Conservation (phyloP, 1,140 invertebrate genomes). For the Drosophila guanche region DNA sequence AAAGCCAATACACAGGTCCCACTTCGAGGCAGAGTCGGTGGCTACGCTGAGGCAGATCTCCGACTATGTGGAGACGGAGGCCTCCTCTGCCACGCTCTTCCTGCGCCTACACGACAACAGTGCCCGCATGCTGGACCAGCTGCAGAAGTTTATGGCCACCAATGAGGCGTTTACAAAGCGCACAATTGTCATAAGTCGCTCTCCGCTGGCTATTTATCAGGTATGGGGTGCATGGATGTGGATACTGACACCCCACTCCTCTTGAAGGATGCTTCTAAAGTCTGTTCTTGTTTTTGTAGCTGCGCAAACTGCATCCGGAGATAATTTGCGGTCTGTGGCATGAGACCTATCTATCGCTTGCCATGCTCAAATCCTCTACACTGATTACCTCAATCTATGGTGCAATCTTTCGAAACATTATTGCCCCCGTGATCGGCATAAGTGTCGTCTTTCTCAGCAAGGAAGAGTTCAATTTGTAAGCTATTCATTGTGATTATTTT, state of each 20-base stretch:
- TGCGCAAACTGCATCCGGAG: slow-evolving; percentile 76
- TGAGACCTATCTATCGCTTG: slow-evolving; percentile 70
- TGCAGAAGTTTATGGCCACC: slow-evolving; percentile 63
- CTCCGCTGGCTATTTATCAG: slow-evolving; percentile 78
- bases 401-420: slow-evolving; percentile 80
- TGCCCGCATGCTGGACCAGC: slow-evolving; percentile 66
- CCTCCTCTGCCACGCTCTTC: slow-evolving; percentile 59
- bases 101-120: slow-evolving; percentile 74
- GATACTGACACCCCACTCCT: too few species aligned
- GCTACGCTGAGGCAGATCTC: slow-evolving; percentile 64
- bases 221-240: slow-evolving; percentile 37
- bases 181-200: slow-evolving; percentile 74
- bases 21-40: slow-evolving; percentile 74
- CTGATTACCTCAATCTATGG: slow-evolving; percentile 82
- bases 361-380: slow-evolving; percentile 75
- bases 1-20: slow-evolving; percentile 49
- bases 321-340: slow-evolving; percentile 82
- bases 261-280: neutral
- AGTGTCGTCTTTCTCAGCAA: slow-evolving; percentile 81
- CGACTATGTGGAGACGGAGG: slow-evolving; percentile 64
- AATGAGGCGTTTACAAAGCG: slow-evolving; percentile 67
- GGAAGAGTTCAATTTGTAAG: slow-evolving; percentile 83
- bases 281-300: slow-evolving; percentile 33
- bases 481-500: neutral
- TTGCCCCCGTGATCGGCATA: slow-evolving; percentile 82